Percentiles rank a stretch among this genome's conserved stretches.
phyloP scores from a whole-genome alignment of 2,888 invertebrate species.

The Tinea semifulvella region DNA sequence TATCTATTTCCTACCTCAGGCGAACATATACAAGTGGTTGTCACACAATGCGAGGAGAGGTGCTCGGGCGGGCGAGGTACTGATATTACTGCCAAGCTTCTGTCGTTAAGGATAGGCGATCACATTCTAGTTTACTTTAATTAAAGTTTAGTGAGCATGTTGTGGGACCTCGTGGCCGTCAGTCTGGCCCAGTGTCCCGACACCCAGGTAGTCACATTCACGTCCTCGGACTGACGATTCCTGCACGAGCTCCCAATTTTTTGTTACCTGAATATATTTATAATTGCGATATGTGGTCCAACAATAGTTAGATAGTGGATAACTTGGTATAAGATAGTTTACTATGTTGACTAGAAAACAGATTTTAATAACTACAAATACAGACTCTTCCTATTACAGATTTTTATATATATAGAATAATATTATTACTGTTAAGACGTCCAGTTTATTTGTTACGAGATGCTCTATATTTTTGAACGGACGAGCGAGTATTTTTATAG shows the following conservation, averaged over 20 bases:
- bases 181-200: neutral
- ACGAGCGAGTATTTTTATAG: neutral
- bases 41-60: no score
- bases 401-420: constrained; percentile 3
- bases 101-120: no score
- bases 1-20: constrained; percentile 59
- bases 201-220: constrained; percentile 59
- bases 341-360: neutral
- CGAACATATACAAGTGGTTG: neutral
- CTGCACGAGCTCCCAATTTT: constrained; percentile 41
- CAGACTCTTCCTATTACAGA: neutral
- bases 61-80: no score
- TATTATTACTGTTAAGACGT: constrained; percentile 4
- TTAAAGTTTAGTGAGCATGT: neutral
- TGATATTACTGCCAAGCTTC: no score
- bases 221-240: constrained; percentile 24
- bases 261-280: constrained; percentile 64
- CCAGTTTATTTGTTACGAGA: neutral
- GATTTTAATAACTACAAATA: neutral
- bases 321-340: constrained; percentile 20
- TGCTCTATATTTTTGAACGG: neutral
- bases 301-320: constrained; percentile 60
- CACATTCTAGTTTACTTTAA: no score
- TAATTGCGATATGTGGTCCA: constrained; percentile 66
- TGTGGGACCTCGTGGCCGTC: neutral